These are phyloP conservation scores for Pristionchus japonicus DNA, from an alignment of 2,888 invertebrate species.

Conservation along the genomic window DNA sequence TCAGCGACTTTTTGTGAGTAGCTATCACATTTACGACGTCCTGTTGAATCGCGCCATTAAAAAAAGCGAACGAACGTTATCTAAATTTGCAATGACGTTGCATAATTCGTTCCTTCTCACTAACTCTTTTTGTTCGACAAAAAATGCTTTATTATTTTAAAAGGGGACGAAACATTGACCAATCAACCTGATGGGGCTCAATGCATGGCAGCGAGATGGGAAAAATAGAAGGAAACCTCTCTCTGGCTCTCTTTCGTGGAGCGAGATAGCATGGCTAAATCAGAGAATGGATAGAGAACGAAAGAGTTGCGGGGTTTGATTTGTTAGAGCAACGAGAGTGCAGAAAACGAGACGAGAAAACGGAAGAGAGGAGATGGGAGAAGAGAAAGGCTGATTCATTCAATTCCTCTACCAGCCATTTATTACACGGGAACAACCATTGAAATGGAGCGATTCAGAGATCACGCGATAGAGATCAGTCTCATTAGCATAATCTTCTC, in stretches of 20 bases:
- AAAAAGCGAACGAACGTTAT: neutral
- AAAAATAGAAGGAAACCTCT: neutral
- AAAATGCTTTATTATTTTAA: neutral
- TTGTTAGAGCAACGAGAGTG: slow-evolving; percentile 32
- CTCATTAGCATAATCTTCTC: neutral
- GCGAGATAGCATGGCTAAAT: neutral
- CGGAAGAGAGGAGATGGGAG: neutral
- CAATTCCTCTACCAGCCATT: neutral
- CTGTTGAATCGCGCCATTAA: neutral
- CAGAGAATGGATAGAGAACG: neutral
- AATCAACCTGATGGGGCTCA: neutral
- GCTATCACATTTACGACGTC: neutral
- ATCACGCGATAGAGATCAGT: neutral
- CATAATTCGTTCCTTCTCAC: neutral
- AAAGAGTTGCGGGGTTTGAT: slow-evolving; percentile 11
- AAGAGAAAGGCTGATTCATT: neutral
- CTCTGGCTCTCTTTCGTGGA: neutral
- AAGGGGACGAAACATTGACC: neutral
- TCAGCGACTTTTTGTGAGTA: neutral
- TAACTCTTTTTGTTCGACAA: neutral
- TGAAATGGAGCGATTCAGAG: neutral
- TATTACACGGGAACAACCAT: neutral
- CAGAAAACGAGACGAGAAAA: neutral
- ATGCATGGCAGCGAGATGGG: neutral
- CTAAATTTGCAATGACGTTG: neutral